These are phyloP conservation scores for Ciona savignyi DNA, from an alignment of 23 tunicate genomes.

Conservation along the genomic window DNA sequence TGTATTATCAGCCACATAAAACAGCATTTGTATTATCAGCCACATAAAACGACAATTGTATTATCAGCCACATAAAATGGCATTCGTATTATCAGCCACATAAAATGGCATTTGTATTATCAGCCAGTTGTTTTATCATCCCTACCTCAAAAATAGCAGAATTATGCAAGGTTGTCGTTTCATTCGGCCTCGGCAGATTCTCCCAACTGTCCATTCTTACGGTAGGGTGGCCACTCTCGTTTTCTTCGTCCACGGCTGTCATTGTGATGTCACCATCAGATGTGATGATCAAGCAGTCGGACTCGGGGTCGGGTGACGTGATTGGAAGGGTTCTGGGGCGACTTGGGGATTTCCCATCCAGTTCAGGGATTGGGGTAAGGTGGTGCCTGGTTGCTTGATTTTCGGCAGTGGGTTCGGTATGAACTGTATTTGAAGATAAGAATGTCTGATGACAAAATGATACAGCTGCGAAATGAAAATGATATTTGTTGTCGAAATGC, in stretches of 20 bases:
- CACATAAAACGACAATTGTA: no score
- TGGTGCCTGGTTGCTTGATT: background rate
- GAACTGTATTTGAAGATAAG: no score
- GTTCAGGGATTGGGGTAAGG: background rate
- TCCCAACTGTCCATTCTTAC: background rate
- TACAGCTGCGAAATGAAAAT: no score
- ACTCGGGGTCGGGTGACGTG: background rate
- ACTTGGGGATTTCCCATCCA: background rate
- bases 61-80: no score
- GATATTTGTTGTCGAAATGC: no score
- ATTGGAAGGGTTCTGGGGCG: background rate
- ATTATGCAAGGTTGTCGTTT: background rate
- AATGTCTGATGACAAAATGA: no score
- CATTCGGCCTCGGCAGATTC: background rate
- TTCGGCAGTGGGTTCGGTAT: background rate
- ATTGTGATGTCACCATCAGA: background rate
- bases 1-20: no score
- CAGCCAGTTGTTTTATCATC: no score
- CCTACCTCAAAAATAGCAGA: background rate
- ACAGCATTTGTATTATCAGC: no score
- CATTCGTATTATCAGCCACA: no score
- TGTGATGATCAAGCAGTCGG: background rate
- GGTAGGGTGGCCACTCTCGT: background rate
- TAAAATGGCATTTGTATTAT: no score
- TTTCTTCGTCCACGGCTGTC: background rate